Evolutionary conservation across 2,888 invertebrate genomes (phyloP), one percentile per base, ranked within the genome.

Genomic region (Stenolophus ochropezus): DNA sequence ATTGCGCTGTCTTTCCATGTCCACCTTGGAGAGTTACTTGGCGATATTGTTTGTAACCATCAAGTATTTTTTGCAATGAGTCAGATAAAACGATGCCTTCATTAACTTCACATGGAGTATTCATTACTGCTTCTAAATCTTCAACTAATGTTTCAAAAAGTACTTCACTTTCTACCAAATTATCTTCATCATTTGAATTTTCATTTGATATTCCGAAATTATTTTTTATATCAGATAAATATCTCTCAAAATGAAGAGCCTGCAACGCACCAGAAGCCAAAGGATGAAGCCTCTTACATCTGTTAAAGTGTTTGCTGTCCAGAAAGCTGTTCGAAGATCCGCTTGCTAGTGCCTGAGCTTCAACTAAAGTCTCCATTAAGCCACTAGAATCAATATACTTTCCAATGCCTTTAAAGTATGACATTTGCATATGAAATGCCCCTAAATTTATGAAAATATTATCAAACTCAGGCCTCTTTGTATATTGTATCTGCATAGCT

Each of bases 371-470:
- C 69, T 85, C 80, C 21, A 83, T 56, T n/a, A 86, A 27, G 18
- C 86, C 86, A 80, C 85, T 85, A 11, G 82, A 82, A 71, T 80
- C 82, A 20, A 87, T 86, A 73, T 84, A 84, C 84, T 85, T 86
- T 14, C 86, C 87, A 11, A 87, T 16, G 56, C 86, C 86, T 84
- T 86, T 86, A 86, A 86, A 83, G 83, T 5, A 87, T 14, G 86
- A 82, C 84, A 86, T 84, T 84, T 85, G 84, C 2, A 86, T 83
- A 82, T 87, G 87, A 84, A 89, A 88, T 42, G 85, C 81, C 16
- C 87, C 88, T 16, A 87, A 82, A 85, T 87, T 86, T 56, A 88
- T 86, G 82, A 76, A 76, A 5, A 76, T 14, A 16, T 25, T 76
- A 84, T 79, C 77, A 42, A 74, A 82, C 65, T 11, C 14, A 56